phyloP scores from a whole-genome alignment of 1,140 invertebrate species.

The Drosophila pseudoananassae region DNA sequence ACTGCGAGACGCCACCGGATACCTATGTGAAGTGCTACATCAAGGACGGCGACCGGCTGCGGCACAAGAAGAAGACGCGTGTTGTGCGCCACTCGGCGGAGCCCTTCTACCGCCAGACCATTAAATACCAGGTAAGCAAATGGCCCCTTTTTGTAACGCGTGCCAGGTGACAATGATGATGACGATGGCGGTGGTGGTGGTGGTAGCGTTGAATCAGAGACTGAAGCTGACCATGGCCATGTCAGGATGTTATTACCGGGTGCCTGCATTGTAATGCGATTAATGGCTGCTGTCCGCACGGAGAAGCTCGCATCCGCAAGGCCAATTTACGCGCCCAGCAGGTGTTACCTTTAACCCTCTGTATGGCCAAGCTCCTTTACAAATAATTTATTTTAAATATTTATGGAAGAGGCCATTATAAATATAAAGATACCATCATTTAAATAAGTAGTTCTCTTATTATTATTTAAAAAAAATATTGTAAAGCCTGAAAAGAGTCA shows the following conservation, averaged over 20 bases:
- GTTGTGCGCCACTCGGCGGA: constrained; percentile 91
- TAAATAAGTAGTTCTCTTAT: too few relatives aligned
- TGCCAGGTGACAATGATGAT: constrained; percentile 32
- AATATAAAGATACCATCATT: too few relatives aligned
- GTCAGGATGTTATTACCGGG: constrained; percentile 36
- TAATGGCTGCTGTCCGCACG: constrained; percentile 43
- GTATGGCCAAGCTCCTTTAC: background rate
- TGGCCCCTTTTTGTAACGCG: constrained; percentile 34
- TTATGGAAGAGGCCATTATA: background rate
- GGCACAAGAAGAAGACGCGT: constrained; percentile 95
- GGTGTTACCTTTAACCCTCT: constrained; percentile 29
- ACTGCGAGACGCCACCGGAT: constrained; percentile 87
- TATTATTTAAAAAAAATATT: background rate
- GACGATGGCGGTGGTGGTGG: background rate
- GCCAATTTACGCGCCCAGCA: constrained; percentile 40
- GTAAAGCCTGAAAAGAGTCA: background rate
- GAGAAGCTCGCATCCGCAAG: constrained; percentile 16
- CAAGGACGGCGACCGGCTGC: constrained; percentile 92
- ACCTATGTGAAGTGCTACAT: constrained; percentile 98
- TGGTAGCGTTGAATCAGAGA: constrained; percentile 4
- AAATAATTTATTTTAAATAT: background rate
- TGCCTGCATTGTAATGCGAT: constrained; percentile 63
- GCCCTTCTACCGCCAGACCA: constrained; percentile 93
- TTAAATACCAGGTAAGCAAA: constrained; percentile 90
- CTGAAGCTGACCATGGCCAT: constrained; percentile 12